These are phyloP conservation scores for Antheraea yamamai DNA, from an alignment of 2,888 invertebrate species.

Conservation along the genomic window DNA sequence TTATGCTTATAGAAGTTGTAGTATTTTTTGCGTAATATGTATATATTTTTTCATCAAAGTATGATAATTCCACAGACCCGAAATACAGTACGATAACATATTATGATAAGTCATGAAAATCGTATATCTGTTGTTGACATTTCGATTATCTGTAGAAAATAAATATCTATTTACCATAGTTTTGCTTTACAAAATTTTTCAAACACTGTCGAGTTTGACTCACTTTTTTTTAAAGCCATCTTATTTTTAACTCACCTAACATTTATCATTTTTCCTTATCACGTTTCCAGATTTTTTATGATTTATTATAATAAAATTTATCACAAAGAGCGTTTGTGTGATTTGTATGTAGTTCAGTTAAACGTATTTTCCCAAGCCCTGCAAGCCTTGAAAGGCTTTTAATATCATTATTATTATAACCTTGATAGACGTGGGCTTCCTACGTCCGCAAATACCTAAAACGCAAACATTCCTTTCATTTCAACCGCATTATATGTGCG, in stretches of 20 bases:
- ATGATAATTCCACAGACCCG: no score
- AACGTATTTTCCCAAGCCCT: not conserved
- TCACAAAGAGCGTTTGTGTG: no score
- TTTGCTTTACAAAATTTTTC: not conserved
- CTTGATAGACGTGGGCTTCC: slow-evolving; percentile 4
- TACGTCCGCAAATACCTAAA: slow-evolving; percentile 13
- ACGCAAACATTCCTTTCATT: not conserved
- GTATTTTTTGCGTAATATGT: no score
- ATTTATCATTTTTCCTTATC: no score
- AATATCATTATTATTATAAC: not conserved
- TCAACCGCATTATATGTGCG: not conserved
- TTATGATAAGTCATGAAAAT: not conserved
- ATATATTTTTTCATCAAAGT: no score
- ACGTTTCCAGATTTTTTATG: no score
- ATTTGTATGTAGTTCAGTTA: not conserved
- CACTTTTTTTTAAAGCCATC: not conserved
- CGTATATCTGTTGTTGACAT: not conserved
- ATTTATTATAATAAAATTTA: no score
- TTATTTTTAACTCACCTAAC: no score
- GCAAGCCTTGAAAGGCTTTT: not conserved
- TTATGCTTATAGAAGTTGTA: no score
- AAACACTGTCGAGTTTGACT: not conserved
- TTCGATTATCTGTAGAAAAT: not conserved
- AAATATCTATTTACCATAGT: not conserved
- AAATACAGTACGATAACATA: no score